These are phyloP conservation scores for Sycophaga agraensis DNA, from an alignment of 1,140 invertebrate genomes.

Conservation along the genomic window DNA sequence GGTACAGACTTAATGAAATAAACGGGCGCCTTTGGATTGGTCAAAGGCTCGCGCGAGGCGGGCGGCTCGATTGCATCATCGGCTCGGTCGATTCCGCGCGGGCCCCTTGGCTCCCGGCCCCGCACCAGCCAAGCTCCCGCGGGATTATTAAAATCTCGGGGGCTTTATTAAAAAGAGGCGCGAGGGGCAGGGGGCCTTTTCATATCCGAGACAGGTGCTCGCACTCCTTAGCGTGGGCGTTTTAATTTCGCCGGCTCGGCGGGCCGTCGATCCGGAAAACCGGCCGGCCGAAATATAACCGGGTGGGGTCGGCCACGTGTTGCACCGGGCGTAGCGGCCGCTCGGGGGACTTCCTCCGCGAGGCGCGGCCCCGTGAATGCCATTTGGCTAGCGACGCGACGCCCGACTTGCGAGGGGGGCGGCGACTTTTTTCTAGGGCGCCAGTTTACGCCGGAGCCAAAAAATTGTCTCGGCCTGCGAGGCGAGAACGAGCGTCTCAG, in stretches of 20 bases:
- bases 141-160: conserved; percentile 17
- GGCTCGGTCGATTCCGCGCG: too few relatives aligned
- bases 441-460: too few relatives aligned
- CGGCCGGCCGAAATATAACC: neutral
- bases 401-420: too few relatives aligned
- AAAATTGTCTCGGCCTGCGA: too few relatives aligned
- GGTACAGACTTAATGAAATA: too few relatives aligned
- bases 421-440: too few relatives aligned
- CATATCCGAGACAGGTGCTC: neutral
- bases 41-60: too few relatives aligned
- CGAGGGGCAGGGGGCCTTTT: neutral
- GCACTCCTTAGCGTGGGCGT: neutral
- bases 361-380: neutral
- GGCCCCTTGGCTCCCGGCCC: neutral
- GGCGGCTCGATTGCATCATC: too few relatives aligned
- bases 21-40: too few relatives aligned
- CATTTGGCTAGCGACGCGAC: neutral
- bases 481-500: too few relatives aligned
- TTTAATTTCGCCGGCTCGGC: conserved; percentile 9
- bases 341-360: too few relatives aligned
- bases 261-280: too few relatives aligned
- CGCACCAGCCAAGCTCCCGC: neutral
- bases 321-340: neutral
- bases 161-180: neutral
- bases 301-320: neutral